A percentile compares a stretch with the other conserved stretches of the same genome.
phyloP scores from a whole-genome alignment of 1,140 invertebrate genomes.

The Rhopalosiphum padi region DNA sequence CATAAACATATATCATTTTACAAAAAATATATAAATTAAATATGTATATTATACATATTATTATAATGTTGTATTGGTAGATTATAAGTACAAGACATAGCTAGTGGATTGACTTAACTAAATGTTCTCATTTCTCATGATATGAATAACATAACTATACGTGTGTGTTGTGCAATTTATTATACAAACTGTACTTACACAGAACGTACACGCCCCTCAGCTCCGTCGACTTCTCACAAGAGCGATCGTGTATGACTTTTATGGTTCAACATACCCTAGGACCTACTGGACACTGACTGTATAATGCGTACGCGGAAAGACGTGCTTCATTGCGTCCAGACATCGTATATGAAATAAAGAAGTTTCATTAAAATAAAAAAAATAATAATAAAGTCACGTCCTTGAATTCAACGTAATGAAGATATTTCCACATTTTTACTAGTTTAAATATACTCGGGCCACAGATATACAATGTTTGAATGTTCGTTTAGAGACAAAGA shows the following conservation, averaged over 20 bases:
- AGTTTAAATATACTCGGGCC: neutral
- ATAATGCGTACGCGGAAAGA: neutral
- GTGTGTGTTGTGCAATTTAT: neutral
- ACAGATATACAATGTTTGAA: neutral
- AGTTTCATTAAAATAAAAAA: neutral
- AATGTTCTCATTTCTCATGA: neutral
- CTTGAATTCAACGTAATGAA: constrained; percentile 20
- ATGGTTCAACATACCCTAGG: constrained; percentile 26
- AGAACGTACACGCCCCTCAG: neutral
- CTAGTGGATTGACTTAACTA: neutral
- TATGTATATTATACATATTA: neutral
- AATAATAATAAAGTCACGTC: constrained; percentile 1
- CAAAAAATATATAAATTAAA: neutral
- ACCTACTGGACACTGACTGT: neutral
- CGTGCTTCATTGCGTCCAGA: constrained; percentile 39
- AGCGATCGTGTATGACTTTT: constrained; percentile 51
- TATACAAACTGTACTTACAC: neutral
- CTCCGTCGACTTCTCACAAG: constrained; percentile 25
- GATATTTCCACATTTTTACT: constrained; percentile 38
- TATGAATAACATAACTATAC: neutral
- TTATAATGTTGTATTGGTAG: neutral
- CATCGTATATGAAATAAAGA: constrained; percentile 22
- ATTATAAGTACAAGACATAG: neutral
- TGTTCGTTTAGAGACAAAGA: neutral
- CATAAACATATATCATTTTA: neutral